Evolutionary conservation across 1,140 invertebrate species (phyloP).

Genomic region (Centruroides sculpturatus): DNA sequence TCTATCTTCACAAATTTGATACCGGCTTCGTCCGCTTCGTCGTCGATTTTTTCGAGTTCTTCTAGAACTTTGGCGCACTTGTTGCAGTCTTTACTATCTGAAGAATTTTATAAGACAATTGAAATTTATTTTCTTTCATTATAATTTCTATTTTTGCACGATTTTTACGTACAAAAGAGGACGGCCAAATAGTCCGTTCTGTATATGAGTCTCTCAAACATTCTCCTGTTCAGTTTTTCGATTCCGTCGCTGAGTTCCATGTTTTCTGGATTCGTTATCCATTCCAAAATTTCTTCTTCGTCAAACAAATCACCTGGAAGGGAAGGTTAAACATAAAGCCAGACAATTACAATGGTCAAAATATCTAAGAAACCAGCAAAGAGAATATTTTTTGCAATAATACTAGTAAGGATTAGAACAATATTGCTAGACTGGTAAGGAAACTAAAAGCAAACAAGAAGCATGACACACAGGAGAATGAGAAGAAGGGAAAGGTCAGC

Average conservation of each 20-base stretch:
- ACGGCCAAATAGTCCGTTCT: constrained; percentile 44
- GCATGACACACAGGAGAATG: too few relatives aligned
- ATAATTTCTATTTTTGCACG: too few relatives aligned
- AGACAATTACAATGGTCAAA: background rate
- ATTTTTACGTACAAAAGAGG: constrained; percentile 69
- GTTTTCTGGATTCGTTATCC: constrained; percentile 83
- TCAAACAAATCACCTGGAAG: constrained; percentile 60
- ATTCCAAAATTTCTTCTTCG: constrained; percentile 84
- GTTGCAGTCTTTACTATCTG: constrained; percentile 77
- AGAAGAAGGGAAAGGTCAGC: too few relatives aligned
- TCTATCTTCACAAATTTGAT: constrained; percentile 89
- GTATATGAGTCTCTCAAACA: constrained; percentile 28
- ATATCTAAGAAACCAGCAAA: background rate
- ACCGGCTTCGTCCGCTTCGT: constrained; percentile 30
- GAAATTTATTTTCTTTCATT: too few relatives aligned
- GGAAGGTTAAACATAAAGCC: background rate
- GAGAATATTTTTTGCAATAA: too few relatives aligned
- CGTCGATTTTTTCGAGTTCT: constrained; percentile 42
- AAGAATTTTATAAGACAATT: constrained; percentile 20
- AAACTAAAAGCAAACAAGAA: too few relatives aligned
- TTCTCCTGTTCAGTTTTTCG: constrained; percentile 31
- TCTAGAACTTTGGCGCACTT: constrained; percentile 72
- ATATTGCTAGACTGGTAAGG: too few relatives aligned
- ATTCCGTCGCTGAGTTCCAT: constrained; percentile 81
- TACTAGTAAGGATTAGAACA: too few relatives aligned